These are phyloP conservation scores for Rachycentron canadum DNA, from an alignment of 2,797 vertebrate genomes.

Conservation along the genomic window DNA sequence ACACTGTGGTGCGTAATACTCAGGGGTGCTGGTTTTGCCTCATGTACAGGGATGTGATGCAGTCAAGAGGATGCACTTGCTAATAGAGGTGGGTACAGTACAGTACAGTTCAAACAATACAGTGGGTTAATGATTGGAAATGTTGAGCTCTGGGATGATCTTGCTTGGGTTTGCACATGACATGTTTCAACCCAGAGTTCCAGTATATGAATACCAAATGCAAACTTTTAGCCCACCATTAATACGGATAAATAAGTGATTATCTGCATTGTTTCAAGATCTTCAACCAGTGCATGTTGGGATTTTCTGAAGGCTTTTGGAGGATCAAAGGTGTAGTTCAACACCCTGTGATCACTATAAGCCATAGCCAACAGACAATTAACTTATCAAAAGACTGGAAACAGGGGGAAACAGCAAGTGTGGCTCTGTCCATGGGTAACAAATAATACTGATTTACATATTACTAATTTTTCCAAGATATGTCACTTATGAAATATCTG, in stretches of 20 bases:
- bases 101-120: no score
- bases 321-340: neutral
- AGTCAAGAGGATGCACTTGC: neutral
- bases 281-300: constrained; percentile 8
- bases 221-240: neutral
- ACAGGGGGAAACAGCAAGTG: neutral
- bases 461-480: neutral
- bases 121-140: neutral
- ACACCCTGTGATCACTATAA: neutral
- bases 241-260: neutral
- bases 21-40: neutral
- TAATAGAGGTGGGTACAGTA: neutral
- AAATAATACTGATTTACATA: neutral
- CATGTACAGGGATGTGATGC: constrained; percentile 4
- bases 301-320: neutral
- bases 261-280: neutral
- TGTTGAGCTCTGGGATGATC: constrained; percentile 1
- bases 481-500: neutral
- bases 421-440: neutral
- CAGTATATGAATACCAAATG: neutral
- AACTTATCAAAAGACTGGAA: neutral
- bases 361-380: neutral
- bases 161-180: neutral
- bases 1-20: neutral
- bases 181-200: neutral